phyloP scores from a whole-genome alignment of 2,113 vertebrate genomes.

The Aleadryas rufinucha region DNA sequence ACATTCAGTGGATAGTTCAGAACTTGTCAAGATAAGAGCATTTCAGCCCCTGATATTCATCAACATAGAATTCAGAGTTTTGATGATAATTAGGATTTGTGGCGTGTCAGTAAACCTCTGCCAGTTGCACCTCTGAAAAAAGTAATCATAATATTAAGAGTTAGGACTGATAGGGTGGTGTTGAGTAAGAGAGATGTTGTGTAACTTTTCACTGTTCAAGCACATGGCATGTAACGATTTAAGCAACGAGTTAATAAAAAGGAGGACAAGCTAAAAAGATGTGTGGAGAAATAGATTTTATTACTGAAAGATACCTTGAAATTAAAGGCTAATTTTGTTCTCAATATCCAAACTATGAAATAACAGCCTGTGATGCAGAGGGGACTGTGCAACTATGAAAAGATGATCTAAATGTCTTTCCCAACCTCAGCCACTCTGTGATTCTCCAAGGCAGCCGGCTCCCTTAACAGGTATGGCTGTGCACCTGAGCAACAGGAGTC shows the following conservation, averaged over 20 bases:
- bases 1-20: background rate
- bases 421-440: background rate
- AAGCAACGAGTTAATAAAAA: background rate
- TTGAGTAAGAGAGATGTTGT: background rate
- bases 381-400: background rate
- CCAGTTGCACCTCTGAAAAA: slow-evolving; percentile 10
- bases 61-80: background rate
- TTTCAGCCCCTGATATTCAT: slow-evolving; percentile 11
- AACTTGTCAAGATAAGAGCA: background rate
- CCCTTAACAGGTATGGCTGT: background rate
- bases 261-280: background rate
- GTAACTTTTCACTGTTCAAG: background rate
- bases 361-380: background rate
- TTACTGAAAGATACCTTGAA: background rate
- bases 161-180: background rate
- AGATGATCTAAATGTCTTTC: background rate
- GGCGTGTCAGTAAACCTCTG: background rate
- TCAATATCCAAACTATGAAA: background rate
- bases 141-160: slow-evolving; percentile 40
- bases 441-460: background rate
- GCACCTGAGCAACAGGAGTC: background rate
- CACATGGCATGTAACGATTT: background rate
- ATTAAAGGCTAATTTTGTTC: background rate
- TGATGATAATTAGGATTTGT: slow-evolving; percentile 33
- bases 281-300: background rate